Conservation (phyloP, 2,888 invertebrate species). For the Incurvaria masculella region DNA sequence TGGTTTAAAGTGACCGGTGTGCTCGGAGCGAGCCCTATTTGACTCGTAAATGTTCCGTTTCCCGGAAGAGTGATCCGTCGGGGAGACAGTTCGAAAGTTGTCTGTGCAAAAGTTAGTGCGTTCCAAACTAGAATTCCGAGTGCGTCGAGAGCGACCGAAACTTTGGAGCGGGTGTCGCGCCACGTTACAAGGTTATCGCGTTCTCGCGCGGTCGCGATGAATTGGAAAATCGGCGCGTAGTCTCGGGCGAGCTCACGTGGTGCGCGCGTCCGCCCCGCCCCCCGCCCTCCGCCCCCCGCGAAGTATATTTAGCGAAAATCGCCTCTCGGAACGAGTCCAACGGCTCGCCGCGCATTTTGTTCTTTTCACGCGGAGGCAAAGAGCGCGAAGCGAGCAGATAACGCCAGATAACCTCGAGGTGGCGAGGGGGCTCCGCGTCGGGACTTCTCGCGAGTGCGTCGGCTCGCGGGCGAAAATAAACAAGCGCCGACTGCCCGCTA, state of each 20-base stretch:
- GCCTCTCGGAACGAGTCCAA: conserved; percentile 51
- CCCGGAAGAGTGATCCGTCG: conserved; percentile 5
- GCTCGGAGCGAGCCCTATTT: neutral
- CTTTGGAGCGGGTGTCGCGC: conserved; percentile 30
- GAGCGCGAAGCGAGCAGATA: neutral
- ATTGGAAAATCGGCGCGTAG: conserved; percentile 58
- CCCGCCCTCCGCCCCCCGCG: conserved; percentile 19
- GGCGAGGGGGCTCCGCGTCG: neutral
- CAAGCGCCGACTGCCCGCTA: neutral
- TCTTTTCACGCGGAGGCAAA: conserved; percentile 37
- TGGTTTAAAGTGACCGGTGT: conserved; percentile 20
- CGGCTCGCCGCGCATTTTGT: conserved; percentile 37
- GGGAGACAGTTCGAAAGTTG: conserved; percentile 3
- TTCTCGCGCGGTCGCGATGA: conserved; percentile 52
- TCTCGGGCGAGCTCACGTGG: conserved; percentile 41
- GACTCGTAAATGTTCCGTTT: conserved; percentile 3
- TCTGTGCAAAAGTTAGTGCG: conserved; percentile 36
- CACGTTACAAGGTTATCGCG: conserved; percentile 56
- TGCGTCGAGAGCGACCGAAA: conserved; percentile 33
- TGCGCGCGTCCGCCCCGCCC: conserved; percentile 48
- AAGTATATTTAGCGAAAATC: conserved; percentile 56
- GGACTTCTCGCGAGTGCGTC: neutral
- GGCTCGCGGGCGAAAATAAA: neutral
- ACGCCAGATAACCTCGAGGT: neutral
- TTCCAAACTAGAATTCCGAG: conserved; percentile 28